These are phyloP conservation scores for Eupsilia transversa DNA, from an alignment of 2,888 invertebrate species.

Conservation along the genomic window DNA sequence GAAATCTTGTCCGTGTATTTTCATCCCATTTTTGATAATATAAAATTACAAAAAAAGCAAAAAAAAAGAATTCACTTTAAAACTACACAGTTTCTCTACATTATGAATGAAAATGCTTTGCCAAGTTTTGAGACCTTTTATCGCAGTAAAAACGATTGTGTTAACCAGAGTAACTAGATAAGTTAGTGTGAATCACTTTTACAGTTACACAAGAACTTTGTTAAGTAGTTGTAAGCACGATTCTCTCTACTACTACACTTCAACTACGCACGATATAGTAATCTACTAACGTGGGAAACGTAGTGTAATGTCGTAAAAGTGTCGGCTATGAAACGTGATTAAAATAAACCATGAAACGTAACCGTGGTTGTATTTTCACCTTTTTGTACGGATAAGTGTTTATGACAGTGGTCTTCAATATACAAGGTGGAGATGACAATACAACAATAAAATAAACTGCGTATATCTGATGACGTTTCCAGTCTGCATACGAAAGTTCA, in stretches of 20 bases:
- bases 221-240: constrained; percentile 44
- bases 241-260: constrained; percentile 24
- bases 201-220: constrained; percentile 38
- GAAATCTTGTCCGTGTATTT: neutral
- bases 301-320: constrained; percentile 59
- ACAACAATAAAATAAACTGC: too few species aligned
- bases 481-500: too few species aligned
- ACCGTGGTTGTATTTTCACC: constrained; percentile 37
- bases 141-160: neutral
- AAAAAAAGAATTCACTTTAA: neutral
- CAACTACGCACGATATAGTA: constrained; percentile 36
- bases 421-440: too few species aligned
- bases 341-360: constrained; percentile 51
- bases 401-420: constrained; percentile 4
- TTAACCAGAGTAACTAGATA: neutral
- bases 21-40: neutral
- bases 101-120: constrained; percentile 2
- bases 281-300: constrained; percentile 68
- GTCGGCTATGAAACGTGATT: constrained; percentile 64
- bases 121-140: constrained; percentile 1
- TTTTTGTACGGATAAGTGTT: constrained; percentile 30
- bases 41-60: neutral
- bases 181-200: constrained; percentile 34
- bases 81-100: neutral
- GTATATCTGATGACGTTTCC: too few species aligned